Base-by-base conservation (phyloP, 2,113 vertebrate species). In the Otus sunia region DNA sequence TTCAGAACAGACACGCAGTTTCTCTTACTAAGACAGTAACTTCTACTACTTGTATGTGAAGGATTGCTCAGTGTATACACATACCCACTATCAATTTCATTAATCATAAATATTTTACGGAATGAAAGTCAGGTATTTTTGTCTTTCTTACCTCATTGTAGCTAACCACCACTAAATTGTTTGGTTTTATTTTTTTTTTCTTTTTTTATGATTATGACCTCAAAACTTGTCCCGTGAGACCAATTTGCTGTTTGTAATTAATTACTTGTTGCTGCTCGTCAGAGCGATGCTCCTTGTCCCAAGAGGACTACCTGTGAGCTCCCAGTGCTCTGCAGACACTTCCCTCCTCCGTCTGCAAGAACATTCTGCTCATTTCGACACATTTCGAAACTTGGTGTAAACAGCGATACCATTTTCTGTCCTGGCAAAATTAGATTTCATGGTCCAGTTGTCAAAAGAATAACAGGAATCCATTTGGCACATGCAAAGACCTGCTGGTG, bases 381-480 rank as follows among this genome's bases (percentile, higher is more conserved):
- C 25, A 55, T 68, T 74, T 78, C 16, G 14, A 82, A 86, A 37
- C 39, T 72, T 78, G 62, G 15, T 10, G 20, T 7, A 56, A 92
- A 53, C 45, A 86, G 47, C 6, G 8, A 23, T 21, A 53, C 26
- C 45, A 27, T 72, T 88, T 93, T 78, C 71, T 55, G 30, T 45
- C 92, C 84, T 37, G 37, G 75, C 17, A 91, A 69, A 93, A 95
- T 91, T 56, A 93, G 55, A 95, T 89, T 92, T 71, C 93, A 83
- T 9, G 36, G 86, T 76, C 77, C 53, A 76, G 62, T 73, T 94
- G 86, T 88, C 80, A 56, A 90, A 79, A 73, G 86, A 59, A 59
- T 81, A 86, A 88, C 3, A 5, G 53, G 83, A 96, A 89, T 60
- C 77, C 12, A 13, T 59, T 78, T 77, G 81, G 73, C 50, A 49